These are phyloP conservation scores for Chromobotia macracanthus DNA, from an alignment of 2,797 vertebrate genomes.

Conservation along the genomic window DNA sequence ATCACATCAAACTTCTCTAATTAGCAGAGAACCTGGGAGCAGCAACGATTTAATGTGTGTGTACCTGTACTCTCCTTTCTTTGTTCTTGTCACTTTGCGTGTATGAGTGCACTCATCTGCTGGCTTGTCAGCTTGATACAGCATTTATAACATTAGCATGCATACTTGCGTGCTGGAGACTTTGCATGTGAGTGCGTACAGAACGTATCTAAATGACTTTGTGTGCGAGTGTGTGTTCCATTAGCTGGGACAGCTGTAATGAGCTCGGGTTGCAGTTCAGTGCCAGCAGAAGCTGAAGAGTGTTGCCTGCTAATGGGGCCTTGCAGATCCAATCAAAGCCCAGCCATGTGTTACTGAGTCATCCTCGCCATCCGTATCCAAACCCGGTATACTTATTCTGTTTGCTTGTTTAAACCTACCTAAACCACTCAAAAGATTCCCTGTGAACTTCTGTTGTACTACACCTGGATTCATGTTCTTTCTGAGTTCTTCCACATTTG, in stretches of 20 bases:
- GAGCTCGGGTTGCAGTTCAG: slow-evolving; percentile 72
- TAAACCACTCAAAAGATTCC: slow-evolving; percentile 10
- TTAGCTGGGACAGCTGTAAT: slow-evolving; percentile 81
- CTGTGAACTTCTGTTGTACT: slow-evolving; percentile 23
- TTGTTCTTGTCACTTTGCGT: slow-evolving; percentile 52
- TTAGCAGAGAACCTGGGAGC: slow-evolving; percentile 78
- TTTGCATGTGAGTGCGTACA: neutral
- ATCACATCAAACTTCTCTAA: slow-evolving; percentile 76
- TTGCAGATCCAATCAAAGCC: slow-evolving; percentile 71
- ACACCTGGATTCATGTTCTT: slow-evolving; percentile 24
- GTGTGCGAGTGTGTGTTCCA: slow-evolving; percentile 67
- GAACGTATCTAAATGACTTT: slow-evolving; percentile 28
- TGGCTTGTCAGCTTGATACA: slow-evolving; percentile 15
- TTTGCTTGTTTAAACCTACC: slow-evolving; percentile 30
- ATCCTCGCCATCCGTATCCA: slow-evolving; percentile 62
- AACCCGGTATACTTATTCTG: slow-evolving; percentile 20
- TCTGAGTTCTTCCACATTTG: slow-evolving; percentile 42
- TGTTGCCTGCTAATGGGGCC: slow-evolving; percentile 71
- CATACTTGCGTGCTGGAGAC: slow-evolving; percentile 26
- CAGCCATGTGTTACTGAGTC: slow-evolving; percentile 64
- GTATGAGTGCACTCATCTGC: slow-evolving; percentile 54
- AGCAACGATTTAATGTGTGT: slow-evolving; percentile 71
- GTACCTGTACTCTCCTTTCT: neutral
- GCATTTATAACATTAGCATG: slow-evolving; percentile 24
- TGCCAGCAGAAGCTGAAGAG: slow-evolving; percentile 74